These are phyloP conservation scores for Xenopus tropicalis DNA, from an alignment of 2,113 vertebrate genomes.

Conservation along the genomic window UCB_Xtro_10.0 CM004445.2:24385001-24385500, in stretches of 20 bases:
- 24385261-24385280: conserved; percentile 46
- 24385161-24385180: conserved; percentile 62
- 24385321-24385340: conserved; percentile 53
- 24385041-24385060: conserved; percentile 3
- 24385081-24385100: conserved; percentile 68
- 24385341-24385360: conserved; percentile 60
- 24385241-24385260: conserved; percentile 29
- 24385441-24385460: conserved; percentile 59
- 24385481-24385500: too few species aligned
- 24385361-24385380: conserved; percentile 28
- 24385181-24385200: conserved; percentile 75
- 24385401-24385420: neutral
- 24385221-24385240: conserved; percentile 62
- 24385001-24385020: neutral
- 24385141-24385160: conserved; percentile 49
- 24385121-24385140: conserved; percentile 58
- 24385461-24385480: conserved; percentile 49
- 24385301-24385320: conserved; percentile 40
- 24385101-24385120: conserved; percentile 69
- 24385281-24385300: conserved; percentile 54
- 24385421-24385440: neutral
- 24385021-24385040: neutral
- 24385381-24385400: conserved; percentile 14
- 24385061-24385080: conserved; percentile 71
- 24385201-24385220: conserved; percentile 70